A percentile compares a stretch with the other conserved stretches of the same genome.
These are phyloP conservation scores for Silvanus unidentatus DNA, from an alignment of 2,888 invertebrate genomes.

Conservation along the genomic window DNA sequence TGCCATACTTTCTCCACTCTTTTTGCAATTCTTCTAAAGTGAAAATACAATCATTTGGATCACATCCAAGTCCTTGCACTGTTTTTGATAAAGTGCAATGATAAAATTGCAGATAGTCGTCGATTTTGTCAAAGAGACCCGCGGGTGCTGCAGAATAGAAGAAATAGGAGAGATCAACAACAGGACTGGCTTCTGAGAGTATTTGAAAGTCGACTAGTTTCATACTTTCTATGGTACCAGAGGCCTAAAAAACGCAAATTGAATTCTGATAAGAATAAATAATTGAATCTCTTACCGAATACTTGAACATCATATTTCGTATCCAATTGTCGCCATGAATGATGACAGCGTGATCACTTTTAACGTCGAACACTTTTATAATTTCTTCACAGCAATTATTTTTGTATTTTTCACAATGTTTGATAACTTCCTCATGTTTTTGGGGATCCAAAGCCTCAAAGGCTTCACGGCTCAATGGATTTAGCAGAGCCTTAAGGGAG, in stretches of 20 bases:
- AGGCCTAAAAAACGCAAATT: constrained; percentile 8
- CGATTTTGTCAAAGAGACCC: constrained; percentile 26
- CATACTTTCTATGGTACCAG: constrained; percentile 7
- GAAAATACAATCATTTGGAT: constrained; percentile 27
- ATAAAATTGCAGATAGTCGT: constrained; percentile 33
- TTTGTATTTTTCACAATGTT: not conserved
- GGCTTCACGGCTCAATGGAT: not conserved
- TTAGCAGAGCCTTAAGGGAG: too few relatives aligned
- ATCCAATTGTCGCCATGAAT: constrained; percentile 33
- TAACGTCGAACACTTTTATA: not conserved
- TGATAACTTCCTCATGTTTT: not conserved
- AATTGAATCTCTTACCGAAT: constrained; percentile 18
- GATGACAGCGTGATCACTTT: constrained; percentile 20
- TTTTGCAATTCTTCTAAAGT: constrained; percentile 23
- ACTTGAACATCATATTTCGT: constrained; percentile 34
- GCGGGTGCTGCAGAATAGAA: constrained; percentile 31
- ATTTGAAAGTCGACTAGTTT: constrained; percentile 16
- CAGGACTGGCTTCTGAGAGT: constrained; percentile 15
- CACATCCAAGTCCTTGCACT: constrained; percentile 24
- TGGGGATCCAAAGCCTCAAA: not conserved
- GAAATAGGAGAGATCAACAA: constrained; percentile 34
- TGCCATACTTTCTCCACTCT: constrained; percentile 21
- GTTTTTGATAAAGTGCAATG: constrained; percentile 27
- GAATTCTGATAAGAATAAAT: not conserved
- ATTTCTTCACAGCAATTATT: not conserved